Evolutionary conservation across 2,888 invertebrate genomes (phyloP), one percentile per base, ranked within the genome.

Genomic region (Mystacides longicornis): DNA sequence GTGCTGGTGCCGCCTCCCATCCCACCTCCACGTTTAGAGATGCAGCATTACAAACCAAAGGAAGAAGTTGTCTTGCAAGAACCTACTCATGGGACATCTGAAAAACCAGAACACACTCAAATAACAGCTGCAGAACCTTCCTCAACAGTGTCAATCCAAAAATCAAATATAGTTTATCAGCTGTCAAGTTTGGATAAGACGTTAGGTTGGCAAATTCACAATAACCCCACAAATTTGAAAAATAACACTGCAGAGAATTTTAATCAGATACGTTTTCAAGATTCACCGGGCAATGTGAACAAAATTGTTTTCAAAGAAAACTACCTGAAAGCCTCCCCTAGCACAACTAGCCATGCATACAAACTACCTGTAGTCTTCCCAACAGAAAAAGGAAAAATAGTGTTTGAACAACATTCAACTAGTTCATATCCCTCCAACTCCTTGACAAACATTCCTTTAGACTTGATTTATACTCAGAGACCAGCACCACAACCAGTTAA

Each of bases 1-100:
- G 81, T 85, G 66, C 74, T 87, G 54, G 80, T 86, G 57, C 86
- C 87, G 14, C 86, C 87, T 11, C 86, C 86, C 1, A 73, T 79
- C 27, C 79, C 80, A 19, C 74, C 76, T 1, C 74, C 72, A 2
- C 73, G 73, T 56, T 49, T 56, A 52, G 66, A 43, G 64, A 65
- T 1, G 64, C 66, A 2, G 43, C 55, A 59, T 47, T 60, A 48
- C 68, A 73, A 62, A 68, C 70, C 22, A 65, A 72, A 7, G 68
- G 71, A 60, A 3, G 55, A 69, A 7, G 52, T 60, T 45, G 43
- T 62, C 23, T 68, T 65, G 47, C 50, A 33, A 20, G 37, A 46
- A 33, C 27, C 48, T 2, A 21, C 31, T 19, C 59, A 56, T 23
- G 52, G 51, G 9, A 53, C 47, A 42, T 60, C 54, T 33, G 49